Percentiles rank a stretch among this genome's conserved stretches.
Conservation (phyloP, 2,888 invertebrate species). For the Drosophila imparisetae region DNA sequence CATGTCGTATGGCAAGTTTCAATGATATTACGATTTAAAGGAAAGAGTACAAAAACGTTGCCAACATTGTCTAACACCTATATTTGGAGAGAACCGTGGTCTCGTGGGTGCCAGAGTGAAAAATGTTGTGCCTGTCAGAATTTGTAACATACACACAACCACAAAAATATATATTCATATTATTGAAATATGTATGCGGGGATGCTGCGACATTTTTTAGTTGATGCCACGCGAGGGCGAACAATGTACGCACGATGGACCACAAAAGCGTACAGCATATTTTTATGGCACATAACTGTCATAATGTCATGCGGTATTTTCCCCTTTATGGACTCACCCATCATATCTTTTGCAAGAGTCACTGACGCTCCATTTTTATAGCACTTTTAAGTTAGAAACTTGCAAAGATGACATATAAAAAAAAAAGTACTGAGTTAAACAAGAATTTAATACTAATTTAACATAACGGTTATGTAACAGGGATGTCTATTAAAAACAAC, state of each 20-base stretch:
- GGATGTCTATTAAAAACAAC: neutral
- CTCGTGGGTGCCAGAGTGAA: slow-evolving; percentile 32
- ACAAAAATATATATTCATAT: slow-evolving; percentile 35
- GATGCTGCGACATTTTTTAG: slow-evolving; percentile 55
- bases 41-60: slow-evolving; percentile 38
- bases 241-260: slow-evolving; percentile 38
- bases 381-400: neutral
- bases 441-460: neutral
- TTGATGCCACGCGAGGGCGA: slow-evolving; percentile 27
- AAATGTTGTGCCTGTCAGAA: slow-evolving; percentile 44
- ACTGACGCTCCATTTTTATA: neutral
- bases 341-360: neutral
- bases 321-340: slow-evolving; percentile 2
- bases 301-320: slow-evolving; percentile 74
- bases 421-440: neutral
- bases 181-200: slow-evolving; percentile 21
- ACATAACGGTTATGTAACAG: neutral
- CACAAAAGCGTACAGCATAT: slow-evolving; percentile 65
- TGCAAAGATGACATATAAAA: neutral
- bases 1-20: slow-evolving; percentile 22
- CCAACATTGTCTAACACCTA: slow-evolving; percentile 39
- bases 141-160: slow-evolving; percentile 19
- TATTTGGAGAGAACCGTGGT: slow-evolving; percentile 12
- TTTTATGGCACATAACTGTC: slow-evolving; percentile 75
- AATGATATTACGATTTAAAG: slow-evolving; percentile 1